These are phyloP conservation scores for Sphaeridia pumilis DNA, from an alignment of 2,888 invertebrate species.

Conservation along the genomic window DNA sequence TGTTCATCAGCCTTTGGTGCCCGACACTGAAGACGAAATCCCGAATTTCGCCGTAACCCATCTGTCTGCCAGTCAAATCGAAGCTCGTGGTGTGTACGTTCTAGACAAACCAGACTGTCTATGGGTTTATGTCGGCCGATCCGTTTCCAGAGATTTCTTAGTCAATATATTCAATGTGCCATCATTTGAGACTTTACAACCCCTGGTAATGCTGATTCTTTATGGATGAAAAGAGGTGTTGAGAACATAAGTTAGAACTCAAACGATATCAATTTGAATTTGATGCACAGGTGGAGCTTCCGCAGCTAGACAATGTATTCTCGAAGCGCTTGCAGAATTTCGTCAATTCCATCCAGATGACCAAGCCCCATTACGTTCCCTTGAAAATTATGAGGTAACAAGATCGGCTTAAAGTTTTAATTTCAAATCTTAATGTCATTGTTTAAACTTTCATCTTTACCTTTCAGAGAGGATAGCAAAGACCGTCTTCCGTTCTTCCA, in stretches of 20 bases:
- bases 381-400: slow-evolving; percentile 67
- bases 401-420: not conserved
- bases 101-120: slow-evolving; percentile 76
- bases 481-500: slow-evolving; percentile 70
- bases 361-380: slow-evolving; percentile 65
- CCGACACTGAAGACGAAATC: slow-evolving; percentile 21
- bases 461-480: slow-evolving; percentile 77
- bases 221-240: not conserved
- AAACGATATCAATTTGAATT: not conserved
- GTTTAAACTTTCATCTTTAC: not conserved
- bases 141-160: slow-evolving; percentile 60
- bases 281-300: slow-evolving; percentile 56
- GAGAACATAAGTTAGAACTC: not conserved
- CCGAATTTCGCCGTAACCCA: slow-evolving; percentile 61
- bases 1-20: slow-evolving; percentile 9
- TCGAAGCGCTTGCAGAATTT: slow-evolving; percentile 67
- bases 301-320: slow-evolving; percentile 60
- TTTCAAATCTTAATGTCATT: not conserved
- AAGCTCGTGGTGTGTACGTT: slow-evolving; percentile 73
- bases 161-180: slow-evolving; percentile 65
- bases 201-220: slow-evolving; percentile 48
- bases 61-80: slow-evolving; percentile 61
- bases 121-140: slow-evolving; percentile 71
- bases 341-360: slow-evolving; percentile 68
- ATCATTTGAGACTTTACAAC: slow-evolving; percentile 59